phyloP scores from a whole-genome alignment of 2,113 vertebrate species.

The Oreotrochilus melanogaster region DNA sequence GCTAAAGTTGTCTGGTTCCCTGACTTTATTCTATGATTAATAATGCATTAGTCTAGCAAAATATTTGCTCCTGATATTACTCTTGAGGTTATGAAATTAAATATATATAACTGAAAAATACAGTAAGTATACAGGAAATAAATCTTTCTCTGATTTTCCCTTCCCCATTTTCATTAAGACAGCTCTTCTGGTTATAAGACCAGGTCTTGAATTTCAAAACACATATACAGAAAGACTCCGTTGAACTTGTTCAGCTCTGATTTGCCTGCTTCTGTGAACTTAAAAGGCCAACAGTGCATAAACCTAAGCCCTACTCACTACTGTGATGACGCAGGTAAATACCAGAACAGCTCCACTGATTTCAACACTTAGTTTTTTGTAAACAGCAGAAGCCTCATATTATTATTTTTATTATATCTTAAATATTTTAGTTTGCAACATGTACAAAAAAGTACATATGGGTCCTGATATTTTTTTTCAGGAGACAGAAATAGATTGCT shows the following conservation, averaged over 20 bases:
- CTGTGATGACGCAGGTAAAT: neutral
- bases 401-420: neutral
- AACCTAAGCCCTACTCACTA: neutral
- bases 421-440: neutral
- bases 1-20: constrained; percentile 47
- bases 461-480: neutral
- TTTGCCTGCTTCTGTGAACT: neutral
- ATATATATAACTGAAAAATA: constrained; percentile 51
- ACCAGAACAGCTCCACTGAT: neutral
- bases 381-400: neutral
- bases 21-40: constrained; percentile 40
- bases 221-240: neutral
- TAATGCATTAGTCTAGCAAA: constrained; percentile 62
- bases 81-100: constrained; percentile 45
- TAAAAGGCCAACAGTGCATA: neutral
- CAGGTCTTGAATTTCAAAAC: constrained; percentile 1
- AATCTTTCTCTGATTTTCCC: constrained; percentile 27
- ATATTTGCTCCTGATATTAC: constrained; percentile 47
- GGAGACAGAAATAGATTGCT: neutral
- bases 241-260: neutral
- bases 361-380: neutral
- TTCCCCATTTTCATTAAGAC: neutral
- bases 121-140: constrained; percentile 11
- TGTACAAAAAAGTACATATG: neutral
- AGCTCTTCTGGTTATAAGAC: neutral